A percentile compares a stretch with the other conserved stretches of the same genome.
These are phyloP conservation scores for Rhincodon typus DNA, from an alignment of 2,797 vertebrate species.

Conservation along the genomic window DNA sequence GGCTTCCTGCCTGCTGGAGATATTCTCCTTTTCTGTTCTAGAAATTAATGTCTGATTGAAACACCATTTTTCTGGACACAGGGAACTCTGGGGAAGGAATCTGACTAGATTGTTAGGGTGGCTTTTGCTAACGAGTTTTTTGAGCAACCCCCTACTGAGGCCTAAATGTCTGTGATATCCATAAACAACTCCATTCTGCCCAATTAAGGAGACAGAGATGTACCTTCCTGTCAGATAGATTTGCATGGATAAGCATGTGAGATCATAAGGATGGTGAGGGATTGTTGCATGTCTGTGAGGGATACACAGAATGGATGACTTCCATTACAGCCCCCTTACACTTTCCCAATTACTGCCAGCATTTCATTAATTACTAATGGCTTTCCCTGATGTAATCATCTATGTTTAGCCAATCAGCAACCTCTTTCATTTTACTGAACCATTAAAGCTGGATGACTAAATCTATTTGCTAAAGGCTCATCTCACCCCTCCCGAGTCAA, in stretches of 20 bases:
- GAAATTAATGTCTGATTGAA: slow-evolving; percentile 38
- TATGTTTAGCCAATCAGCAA: slow-evolving; percentile 39
- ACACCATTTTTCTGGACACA: slow-evolving; percentile 47
- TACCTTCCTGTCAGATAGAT: slow-evolving; percentile 92
- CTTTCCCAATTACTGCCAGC: slow-evolving; percentile 97
- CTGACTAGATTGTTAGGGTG: slow-evolving; percentile 83
- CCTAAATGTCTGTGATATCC: slow-evolving; percentile 94
- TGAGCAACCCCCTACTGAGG: slow-evolving; percentile 91
- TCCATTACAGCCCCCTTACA: slow-evolving; percentile 86
- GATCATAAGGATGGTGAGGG: slow-evolving; percentile 85
- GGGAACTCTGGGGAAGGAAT: slow-evolving; percentile 61
- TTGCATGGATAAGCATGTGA: slow-evolving; percentile 95
- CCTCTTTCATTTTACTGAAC: slow-evolving; percentile 50
- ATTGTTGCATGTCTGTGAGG: slow-evolving; percentile 70
- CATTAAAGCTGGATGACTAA: slow-evolving; percentile 41
- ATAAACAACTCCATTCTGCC: slow-evolving; percentile 98
- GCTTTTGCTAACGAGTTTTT: slow-evolving; percentile 87
- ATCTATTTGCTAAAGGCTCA: slow-evolving; percentile 36
- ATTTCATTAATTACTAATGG: slow-evolving; percentile 91
- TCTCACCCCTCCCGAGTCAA: slow-evolving; percentile 33
- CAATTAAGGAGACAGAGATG: slow-evolving; percentile 99
- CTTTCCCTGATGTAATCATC: slow-evolving; percentile 67
- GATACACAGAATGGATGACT: slow-evolving; percentile 82
- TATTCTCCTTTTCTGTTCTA: slow-evolving; percentile 49
- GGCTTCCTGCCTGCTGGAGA: slow-evolving; percentile 53